Base-by-base conservation (phyloP, 2,113 vertebrate genomes). In the Neodon shergylaensis region DNA sequence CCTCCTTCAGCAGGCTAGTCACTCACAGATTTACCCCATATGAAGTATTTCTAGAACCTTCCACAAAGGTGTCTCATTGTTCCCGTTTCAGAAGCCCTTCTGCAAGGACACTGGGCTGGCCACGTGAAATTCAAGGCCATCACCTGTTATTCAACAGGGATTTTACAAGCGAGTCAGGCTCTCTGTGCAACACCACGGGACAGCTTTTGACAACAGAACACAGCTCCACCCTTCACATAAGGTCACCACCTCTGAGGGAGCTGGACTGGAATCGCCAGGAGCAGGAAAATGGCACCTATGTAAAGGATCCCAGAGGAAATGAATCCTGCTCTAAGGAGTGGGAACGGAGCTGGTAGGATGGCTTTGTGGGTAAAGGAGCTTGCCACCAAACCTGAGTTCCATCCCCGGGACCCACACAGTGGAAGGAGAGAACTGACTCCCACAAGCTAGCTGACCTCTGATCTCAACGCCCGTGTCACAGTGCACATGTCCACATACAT, bases 11-110 rank as follows among this genome's bases (percentile, higher is more conserved):
- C 33, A 81, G 49, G 36, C n/a, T 42, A 26, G 31, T 39, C 11
- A 16, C 54, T 26, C 54, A 33, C 26, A n/a, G 68, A 54, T 70
- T 87, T 42, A 54, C 33, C 19, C 54, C 39, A 17, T 4, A 2
- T 7, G 3, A 28, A 68, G 47, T 24, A 7, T 61, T 58, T 58
- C 39, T 3, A 73, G 21, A 17, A 2, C 1, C 39, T 58, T 58
- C 47, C 19, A 78, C 4, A 10, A 1, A 1, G 13, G 12, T 49
- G 54, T n/a, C 4, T 0, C 5, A 2, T 5, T 49, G 24, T 13
- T 14, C 17, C 17, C 1, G 39, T 13, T 66, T 42, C 70, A 78
- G 26, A 83, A 78, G n/a, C 10, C 70, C 74, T 72, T 93, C 68
- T 22, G n/a, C 52, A 84, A 72, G 76, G 81, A 73, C 16, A 4